Base-by-base conservation (phyloP, 2,888 invertebrate genomes). In the Acrocyrtus sp. region DNA sequence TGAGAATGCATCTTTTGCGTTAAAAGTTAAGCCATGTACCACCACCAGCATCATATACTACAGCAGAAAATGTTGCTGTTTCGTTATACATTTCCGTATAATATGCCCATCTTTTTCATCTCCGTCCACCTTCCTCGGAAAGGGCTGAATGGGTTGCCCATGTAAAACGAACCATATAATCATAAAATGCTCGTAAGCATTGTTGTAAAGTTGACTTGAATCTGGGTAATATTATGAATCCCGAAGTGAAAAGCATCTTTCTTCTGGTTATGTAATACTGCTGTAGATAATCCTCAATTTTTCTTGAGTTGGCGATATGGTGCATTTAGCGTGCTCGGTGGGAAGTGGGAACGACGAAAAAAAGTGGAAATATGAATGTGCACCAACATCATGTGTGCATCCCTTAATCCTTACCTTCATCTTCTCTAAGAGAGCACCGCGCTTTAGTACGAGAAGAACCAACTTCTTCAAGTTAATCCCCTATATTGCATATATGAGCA, bases 361-460 rank as follows among this genome's bases (percentile, higher is more conserved):
- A 67, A 67, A 50, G 43, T 58, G 67, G 58, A 51, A 58, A 67
- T 58, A 58, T 67, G 58, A 67, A 58, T 67, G 43, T n/a, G n/a
- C n/a, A n/a, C n/a, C n/a, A n/a, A n/a, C 58, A 51, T 34, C 6
- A 24, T 22, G 41, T 22, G 34, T 67, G 58, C 67, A 67, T 58
- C 67, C 58, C 58, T 51, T 58, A 51, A 51, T 58, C 66, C 66
- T 58, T 67, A 15, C 26, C 24, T 29, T 29, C 43, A 27, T 63
- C 27, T 27, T 48, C 41, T 22, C 27, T 34, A 51, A 26, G 21
- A 39, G 26, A 43, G 43, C 26, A 15, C 54, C 63, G n/a, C n/a
- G n/a, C 50, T 48, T 22, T 43, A 12, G 10, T 22, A 53, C 27
- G 8, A n/a, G n/a, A n/a, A n/a, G n/a, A n/a, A n/a, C n/a, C n/a